Evolutionary conservation across 2,888 invertebrate species (phyloP).

Genomic region (Melanophora roralis): DNA sequence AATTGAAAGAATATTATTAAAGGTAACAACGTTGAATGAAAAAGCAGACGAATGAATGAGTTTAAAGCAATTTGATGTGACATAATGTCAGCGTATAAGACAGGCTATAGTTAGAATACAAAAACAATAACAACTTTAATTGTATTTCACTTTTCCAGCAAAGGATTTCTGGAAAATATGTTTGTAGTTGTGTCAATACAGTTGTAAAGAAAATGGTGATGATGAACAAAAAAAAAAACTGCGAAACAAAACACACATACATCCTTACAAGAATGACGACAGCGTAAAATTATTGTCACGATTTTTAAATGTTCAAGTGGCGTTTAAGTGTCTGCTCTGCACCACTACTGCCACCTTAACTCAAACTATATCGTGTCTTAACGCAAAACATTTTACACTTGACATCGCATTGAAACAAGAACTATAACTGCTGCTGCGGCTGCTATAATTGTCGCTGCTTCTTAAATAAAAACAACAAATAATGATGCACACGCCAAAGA

Average conservation of each 20-base stretch:
- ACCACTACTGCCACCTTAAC: conserved; percentile 26
- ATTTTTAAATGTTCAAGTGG: conserved; percentile 63
- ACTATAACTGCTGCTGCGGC: conserved; percentile 18
- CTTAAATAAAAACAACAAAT: not conserved
- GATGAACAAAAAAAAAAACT: not conserved
- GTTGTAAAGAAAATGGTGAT: not conserved
- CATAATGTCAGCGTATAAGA: conserved; percentile 47
- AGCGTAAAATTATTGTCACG: conserved; percentile 62
- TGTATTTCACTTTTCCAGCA: not conserved
- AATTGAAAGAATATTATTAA: conserved; percentile 26
- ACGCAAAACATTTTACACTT: not conserved
- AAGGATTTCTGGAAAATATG: not conserved
- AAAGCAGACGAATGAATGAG: conserved; percentile 37
- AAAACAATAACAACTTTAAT: conserved; percentile 11
- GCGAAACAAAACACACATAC: no score
- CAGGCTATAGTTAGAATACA: conserved; percentile 17
- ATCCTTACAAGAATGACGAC: conserved; percentile 37
- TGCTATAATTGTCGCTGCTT: not conserved
- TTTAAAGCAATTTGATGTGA: conserved; percentile 54
- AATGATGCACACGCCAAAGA: not conserved
- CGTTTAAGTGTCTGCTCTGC: conserved; percentile 58
- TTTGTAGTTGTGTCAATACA: not conserved
- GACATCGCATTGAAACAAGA: conserved; percentile 17
- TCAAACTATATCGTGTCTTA: not conserved
- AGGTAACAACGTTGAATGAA: conserved; percentile 43